phyloP scores from a whole-genome alignment of 2,888 invertebrate genomes.

The Metallyticus violacea region DNA sequence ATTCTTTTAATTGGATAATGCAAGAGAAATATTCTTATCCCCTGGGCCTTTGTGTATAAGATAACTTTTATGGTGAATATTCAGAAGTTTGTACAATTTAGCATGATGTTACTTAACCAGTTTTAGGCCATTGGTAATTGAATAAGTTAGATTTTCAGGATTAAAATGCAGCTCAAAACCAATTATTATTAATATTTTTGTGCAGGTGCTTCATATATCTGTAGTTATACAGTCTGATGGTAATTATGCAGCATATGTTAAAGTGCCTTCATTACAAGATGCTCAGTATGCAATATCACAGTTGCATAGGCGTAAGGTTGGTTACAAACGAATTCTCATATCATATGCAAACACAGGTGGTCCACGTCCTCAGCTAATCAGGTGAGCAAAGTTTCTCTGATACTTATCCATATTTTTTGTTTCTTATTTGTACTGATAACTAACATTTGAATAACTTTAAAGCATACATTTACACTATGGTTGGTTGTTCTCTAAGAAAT shows the following conservation, averaged over 20 bases:
- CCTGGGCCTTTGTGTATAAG: too few relatives aligned
- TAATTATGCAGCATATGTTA: slow-evolving; percentile 65
- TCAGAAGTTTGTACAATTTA: too few relatives aligned
- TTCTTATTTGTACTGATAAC: neutral
- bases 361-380: slow-evolving; percentile 59
- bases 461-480: too few relatives aligned
- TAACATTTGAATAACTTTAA: neutral
- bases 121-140: too few relatives aligned
- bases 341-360: slow-evolving; percentile 64
- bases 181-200: neutral
- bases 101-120: too few relatives aligned
- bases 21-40: too few relatives aligned
- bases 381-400: slow-evolving; percentile 32
- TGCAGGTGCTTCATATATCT: slow-evolving; percentile 58
- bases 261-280: slow-evolving; percentile 67
- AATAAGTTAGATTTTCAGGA: too few relatives aligned
- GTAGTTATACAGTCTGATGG: slow-evolving; percentile 64
- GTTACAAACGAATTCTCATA: slow-evolving; percentile 75
- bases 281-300: slow-evolving; percentile 69
- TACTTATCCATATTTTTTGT: neutral
- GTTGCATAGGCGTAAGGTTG: slow-evolving; percentile 78
- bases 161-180: too few relatives aligned
- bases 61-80: too few relatives aligned
- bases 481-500: too few relatives aligned
- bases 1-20: too few relatives aligned